Percentiles rank a stretch among this genome's conserved stretches.
Conservation (phyloP, 92 coral and sea anemone genomes). For the Porites evermanni region DNA sequence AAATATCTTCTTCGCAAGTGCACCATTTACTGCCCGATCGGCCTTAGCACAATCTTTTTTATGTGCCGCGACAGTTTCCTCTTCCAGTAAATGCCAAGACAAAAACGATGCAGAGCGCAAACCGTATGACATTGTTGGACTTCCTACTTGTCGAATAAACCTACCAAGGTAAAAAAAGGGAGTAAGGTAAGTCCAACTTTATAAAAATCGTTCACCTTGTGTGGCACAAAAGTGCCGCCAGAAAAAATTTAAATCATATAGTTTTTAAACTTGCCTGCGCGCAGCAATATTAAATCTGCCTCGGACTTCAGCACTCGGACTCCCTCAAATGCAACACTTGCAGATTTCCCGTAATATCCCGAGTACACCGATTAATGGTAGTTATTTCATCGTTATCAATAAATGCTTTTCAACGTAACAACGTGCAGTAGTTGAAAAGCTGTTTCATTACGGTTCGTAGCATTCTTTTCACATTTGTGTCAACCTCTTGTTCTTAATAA, state of each 20-base stretch:
- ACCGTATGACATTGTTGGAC: not conserved
- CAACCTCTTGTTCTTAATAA: no score
- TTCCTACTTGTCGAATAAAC: not conserved
- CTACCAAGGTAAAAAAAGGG: no score
- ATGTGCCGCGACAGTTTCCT: conserved; percentile 1
- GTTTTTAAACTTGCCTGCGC: not conserved
- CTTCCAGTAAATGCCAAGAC: conserved; percentile 11
- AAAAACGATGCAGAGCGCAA: conserved; percentile 1
- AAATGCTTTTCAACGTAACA: no score
- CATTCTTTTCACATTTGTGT: no score
- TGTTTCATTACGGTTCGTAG: no score
- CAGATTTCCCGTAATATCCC: conserved; percentile 4
- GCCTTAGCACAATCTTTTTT: not conserved
- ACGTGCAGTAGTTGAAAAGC: no score
- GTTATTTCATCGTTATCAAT: not conserved
- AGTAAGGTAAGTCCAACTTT: not conserved
- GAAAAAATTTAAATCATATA: not conserved
- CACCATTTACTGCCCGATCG: conserved; percentile 1
- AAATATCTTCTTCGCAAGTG: conserved; percentile 1
- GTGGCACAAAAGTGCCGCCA: not conserved
- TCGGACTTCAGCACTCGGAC: not conserved
- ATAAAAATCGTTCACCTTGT: not conserved
- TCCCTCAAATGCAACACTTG: not conserved
- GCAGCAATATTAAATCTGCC: not conserved
- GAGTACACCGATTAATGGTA: not conserved